Percentiles rank a stretch among this genome's conserved stretches.
Evolutionary conservation across 2,888 invertebrate genomes (phyloP).

Genomic region (Salpingus planirostris): DNA sequence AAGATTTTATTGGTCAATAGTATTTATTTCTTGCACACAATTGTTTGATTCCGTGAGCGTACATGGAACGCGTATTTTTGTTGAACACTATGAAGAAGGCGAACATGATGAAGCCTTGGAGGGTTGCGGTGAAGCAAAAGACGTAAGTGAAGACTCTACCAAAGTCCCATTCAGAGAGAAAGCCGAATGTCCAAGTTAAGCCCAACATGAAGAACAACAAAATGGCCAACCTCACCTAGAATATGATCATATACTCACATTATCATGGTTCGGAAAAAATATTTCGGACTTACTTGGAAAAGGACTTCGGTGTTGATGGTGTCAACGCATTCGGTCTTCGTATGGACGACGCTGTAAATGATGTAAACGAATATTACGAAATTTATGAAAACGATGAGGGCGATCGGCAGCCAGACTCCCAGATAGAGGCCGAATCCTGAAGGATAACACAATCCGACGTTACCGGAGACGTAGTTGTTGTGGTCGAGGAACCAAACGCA

Average conservation of each 20-base stretch:
- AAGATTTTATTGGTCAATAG: not conserved
- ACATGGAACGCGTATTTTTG: slow-evolving; percentile 48
- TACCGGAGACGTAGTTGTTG: slow-evolving; percentile 37
- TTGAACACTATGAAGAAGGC: slow-evolving; percentile 53
- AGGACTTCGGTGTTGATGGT: slow-evolving; percentile 22
- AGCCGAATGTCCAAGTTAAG: slow-evolving; percentile 52
- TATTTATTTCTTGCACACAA: not conserved
- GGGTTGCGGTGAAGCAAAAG: slow-evolving; percentile 47
- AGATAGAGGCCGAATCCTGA: slow-evolving; percentile 47
- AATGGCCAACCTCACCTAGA: slow-evolving; percentile 1
- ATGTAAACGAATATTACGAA: slow-evolving; percentile 50
- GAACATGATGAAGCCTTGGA: slow-evolving; percentile 54
- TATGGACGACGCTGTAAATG: slow-evolving; percentile 45
- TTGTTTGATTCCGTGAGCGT: slow-evolving; percentile 4
- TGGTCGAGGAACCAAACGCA: slow-evolving; percentile 44
- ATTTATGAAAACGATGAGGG: slow-evolving; percentile 47
- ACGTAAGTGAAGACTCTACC: slow-evolving; percentile 38
- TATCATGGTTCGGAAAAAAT: not conserved
- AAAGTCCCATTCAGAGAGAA: slow-evolving; percentile 40
- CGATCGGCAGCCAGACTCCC: slow-evolving; percentile 48
- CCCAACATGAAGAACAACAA: slow-evolving; percentile 52
- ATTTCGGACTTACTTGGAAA: no score
- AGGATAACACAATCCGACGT: slow-evolving; percentile 46
- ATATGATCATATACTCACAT: no score
- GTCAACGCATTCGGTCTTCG: slow-evolving; percentile 26